Evolutionary conservation across 2,888 invertebrate genomes (phyloP).

Genomic region (Diarsia rubi): DNA sequence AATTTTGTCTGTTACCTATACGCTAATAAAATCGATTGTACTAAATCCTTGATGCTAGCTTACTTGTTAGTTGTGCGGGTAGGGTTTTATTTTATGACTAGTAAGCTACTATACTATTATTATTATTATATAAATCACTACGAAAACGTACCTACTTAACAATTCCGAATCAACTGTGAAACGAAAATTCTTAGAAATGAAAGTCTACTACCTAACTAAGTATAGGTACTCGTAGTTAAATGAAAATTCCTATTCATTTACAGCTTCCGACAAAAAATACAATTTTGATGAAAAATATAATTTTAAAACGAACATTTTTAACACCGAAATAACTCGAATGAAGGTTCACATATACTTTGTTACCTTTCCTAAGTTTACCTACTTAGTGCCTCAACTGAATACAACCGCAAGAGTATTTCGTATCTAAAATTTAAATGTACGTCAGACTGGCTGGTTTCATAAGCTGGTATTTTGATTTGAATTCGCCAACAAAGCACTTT

Average conservation of each 20-base stretch:
- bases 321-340: not conserved
- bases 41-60: not conserved
- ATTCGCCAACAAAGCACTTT: conserved; percentile 49
- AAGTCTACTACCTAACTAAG: too few species aligned
- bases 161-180: not conserved
- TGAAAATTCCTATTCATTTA: not conserved
- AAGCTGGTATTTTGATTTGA: conserved; percentile 55
- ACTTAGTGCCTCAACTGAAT: conserved; percentile 31
- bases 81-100: not conserved
- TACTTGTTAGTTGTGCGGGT: not conserved
- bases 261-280: not conserved
- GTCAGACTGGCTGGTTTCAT: conserved; percentile 45
- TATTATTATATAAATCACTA: not conserved
- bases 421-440: conserved; percentile 51
- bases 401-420: conserved; percentile 39
- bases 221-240: too few species aligned
- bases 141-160: not conserved
- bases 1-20: conserved; percentile 31
- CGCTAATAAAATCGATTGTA: conserved; percentile 34
- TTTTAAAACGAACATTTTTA: not conserved
- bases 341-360: conserved; percentile 15
- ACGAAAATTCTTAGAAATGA: not conserved
- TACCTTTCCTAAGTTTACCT: conserved; percentile 29
- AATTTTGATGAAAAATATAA: not conserved
- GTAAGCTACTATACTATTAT: too few species aligned